These are phyloP conservation scores for Harlomillsia oculata DNA, from an alignment of 1,140 invertebrate species.

Conservation along the genomic window DNA sequence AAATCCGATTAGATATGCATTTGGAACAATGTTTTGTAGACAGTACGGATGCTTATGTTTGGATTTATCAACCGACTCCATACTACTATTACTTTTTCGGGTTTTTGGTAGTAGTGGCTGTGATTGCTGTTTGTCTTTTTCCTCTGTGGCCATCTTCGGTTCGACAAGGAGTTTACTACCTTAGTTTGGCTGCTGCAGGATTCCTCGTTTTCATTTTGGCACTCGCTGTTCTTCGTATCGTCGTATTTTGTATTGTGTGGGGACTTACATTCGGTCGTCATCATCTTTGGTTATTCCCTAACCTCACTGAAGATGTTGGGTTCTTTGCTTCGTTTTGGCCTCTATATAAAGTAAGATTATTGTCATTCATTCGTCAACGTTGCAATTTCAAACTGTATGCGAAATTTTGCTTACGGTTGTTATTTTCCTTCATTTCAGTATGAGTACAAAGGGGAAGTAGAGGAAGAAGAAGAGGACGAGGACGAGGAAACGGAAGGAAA, in stretches of 20 bases:
- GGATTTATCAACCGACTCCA: constrained; percentile 98
- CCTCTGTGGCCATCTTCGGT: constrained; percentile 93
- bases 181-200: constrained; percentile 84
- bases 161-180: constrained; percentile 88
- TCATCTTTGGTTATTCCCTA: constrained; percentile 94
- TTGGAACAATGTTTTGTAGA: constrained; percentile 88
- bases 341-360: constrained; percentile 67
- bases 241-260: constrained; percentile 90
- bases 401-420: no score
- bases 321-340: constrained; percentile 99
- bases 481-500: constrained; percentile 35
- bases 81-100: constrained; percentile 94
- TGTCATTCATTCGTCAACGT: background rate
- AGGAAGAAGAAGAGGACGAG: constrained; percentile 50
- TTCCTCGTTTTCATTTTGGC: constrained; percentile 89
- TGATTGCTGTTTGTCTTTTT: constrained; percentile 93
- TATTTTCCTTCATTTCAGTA: constrained; percentile 47
- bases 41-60: constrained; percentile 90
- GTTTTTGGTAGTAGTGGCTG: constrained; percentile 76
- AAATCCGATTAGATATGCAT: constrained; percentile 86
- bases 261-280: constrained; percentile 75
- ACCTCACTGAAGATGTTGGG: constrained; percentile 96
- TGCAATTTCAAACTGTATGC: background rate
- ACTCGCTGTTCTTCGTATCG: constrained; percentile 73
- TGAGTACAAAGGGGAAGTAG: constrained; percentile 61